These are phyloP conservation scores for Sus cebifrons DNA, from an alignment of 2,797 vertebrate species.

Conservation along the genomic window DNA sequence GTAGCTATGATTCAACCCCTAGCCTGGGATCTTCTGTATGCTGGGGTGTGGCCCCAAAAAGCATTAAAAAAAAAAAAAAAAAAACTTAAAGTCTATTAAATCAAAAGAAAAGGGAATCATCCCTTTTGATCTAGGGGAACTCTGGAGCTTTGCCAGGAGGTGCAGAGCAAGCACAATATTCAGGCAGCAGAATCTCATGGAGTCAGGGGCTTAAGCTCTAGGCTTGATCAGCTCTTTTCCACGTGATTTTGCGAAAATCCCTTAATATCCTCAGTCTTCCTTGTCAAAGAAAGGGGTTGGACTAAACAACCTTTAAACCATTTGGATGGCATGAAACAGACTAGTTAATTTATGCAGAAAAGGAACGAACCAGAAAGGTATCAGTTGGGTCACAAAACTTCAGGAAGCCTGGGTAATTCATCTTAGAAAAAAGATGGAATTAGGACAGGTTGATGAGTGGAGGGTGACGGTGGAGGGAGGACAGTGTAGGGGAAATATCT, in stretches of 20 bases:
- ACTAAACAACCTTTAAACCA: not conserved
- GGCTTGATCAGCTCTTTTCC: not conserved
- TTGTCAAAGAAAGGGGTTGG: not conserved
- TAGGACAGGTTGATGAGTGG: not conserved
- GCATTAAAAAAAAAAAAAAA: no score
- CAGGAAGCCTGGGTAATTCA: not conserved
- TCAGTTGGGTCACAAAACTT: not conserved
- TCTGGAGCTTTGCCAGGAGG: not conserved
- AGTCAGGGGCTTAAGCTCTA: not conserved
- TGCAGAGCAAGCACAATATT: no score
- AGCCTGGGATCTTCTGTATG: no score
- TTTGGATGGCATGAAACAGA: not conserved
- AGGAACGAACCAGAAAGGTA: not conserved
- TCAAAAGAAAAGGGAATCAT: not conserved
- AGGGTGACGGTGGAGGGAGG: not conserved
- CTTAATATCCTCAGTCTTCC: not conserved
- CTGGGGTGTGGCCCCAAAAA: no score
- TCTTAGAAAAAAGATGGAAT: not conserved
- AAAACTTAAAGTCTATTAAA: not conserved
- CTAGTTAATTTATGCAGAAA: not conserved
- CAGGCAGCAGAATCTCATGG: accelerated
- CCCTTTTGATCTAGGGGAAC: not conserved
- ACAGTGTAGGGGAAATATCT: not conserved
- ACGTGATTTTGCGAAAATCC: not conserved
- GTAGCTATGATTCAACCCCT: no score